These are phyloP conservation scores for Cyprinodon tularosa DNA, from an alignment of 2,113 vertebrate genomes.

Conservation along the genomic window DNA sequence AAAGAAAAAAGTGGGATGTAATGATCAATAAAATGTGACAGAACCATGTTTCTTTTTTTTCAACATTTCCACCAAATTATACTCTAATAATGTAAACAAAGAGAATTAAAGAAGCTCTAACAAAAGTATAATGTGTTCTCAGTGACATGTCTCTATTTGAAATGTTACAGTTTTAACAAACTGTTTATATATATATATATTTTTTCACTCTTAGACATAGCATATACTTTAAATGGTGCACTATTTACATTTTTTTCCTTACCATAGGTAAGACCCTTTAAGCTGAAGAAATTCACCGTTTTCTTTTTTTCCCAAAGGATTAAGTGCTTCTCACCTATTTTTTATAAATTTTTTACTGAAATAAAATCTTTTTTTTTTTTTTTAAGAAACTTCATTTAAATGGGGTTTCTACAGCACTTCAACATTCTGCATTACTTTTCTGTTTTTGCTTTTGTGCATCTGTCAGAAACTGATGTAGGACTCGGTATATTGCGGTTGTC, in stretches of 20 bases:
- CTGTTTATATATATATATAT: not conserved
- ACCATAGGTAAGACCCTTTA: no score
- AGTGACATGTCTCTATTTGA: not conserved
- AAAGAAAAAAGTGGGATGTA: conserved; percentile 20
- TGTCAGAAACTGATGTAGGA: not conserved
- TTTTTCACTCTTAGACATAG: not conserved
- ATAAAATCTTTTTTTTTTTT: not conserved
- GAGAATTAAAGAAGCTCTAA: conserved; percentile 13
- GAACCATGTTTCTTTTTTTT: conserved; percentile 31
- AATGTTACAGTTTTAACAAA: not conserved
- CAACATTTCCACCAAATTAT: not conserved
- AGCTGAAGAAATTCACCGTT: no score
- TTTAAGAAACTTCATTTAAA: not conserved
- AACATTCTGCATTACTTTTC: conserved; percentile 2
- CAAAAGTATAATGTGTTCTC: not conserved
- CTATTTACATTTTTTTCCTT: not conserved
- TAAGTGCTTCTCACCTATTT: no score
- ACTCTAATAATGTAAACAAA: not conserved
- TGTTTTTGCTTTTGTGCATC: not conserved
- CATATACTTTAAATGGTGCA: not conserved
- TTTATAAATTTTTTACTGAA: not conserved
- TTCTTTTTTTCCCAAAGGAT: no score
- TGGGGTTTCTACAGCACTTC: conserved; percentile 1
- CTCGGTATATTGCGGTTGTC: not conserved
- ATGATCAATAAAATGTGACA: conserved; percentile 56